Percentiles rank a stretch among this genome's conserved stretches.
phyloP scores from a whole-genome alignment of 2,888 invertebrate genomes.

The Megalurothrips usitatus region DNA sequence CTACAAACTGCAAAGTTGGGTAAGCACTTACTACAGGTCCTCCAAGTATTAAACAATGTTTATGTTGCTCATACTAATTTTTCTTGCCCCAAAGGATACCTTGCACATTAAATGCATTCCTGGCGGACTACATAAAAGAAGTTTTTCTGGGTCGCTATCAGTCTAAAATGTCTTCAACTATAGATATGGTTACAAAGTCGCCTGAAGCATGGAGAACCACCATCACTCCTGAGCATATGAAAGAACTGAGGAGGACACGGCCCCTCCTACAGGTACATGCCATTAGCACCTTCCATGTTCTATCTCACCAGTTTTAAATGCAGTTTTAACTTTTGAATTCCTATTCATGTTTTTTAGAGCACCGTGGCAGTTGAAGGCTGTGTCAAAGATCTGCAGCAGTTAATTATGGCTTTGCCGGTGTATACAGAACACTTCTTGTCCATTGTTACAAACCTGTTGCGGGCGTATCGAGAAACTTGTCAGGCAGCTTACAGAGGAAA shows the following conservation, averaged over 20 bases:
- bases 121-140: constrained; percentile 81
- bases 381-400: constrained; percentile 60
- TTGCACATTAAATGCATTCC: constrained; percentile 75
- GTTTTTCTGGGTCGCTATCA: constrained; percentile 77
- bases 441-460: constrained; percentile 64
- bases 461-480: constrained; percentile 70
- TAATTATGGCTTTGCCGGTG: constrained; percentile 66
- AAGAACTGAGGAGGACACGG: constrained; percentile 56
- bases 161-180: constrained; percentile 57
- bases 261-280: constrained; percentile 59
- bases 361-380: constrained; percentile 66
- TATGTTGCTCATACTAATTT: constrained; percentile 36
- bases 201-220: constrained; percentile 76
- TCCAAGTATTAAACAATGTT: constrained; percentile 40
- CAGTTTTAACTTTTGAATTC: not conserved
- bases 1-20: constrained; percentile 56
- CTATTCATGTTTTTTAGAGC: constrained; percentile 51
- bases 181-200: constrained; percentile 68
- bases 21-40: constrained; percentile 46
- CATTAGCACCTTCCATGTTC: not conserved
- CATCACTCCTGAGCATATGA: constrained; percentile 63
- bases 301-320: constrained; percentile 26
- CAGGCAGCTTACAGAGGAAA: constrained; percentile 68
- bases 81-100: constrained; percentile 49
- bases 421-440: constrained; percentile 71